These are phyloP conservation scores for Coelopa frigida DNA, from an alignment of 1,140 invertebrate genomes.

Conservation along the genomic window DNA sequence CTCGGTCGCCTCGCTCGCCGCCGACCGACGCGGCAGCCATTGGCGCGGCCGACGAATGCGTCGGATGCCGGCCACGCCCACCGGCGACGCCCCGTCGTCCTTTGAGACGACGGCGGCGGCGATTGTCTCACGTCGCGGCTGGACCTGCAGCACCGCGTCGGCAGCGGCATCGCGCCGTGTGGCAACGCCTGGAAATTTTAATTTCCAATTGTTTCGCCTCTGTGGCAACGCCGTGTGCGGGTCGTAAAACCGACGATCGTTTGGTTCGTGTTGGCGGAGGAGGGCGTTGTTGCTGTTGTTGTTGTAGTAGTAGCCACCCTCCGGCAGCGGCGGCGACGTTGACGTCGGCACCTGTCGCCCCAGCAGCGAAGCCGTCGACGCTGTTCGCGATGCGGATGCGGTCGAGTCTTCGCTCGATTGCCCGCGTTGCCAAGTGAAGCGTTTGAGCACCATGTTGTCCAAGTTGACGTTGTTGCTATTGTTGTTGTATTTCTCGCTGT, in stretches of 20 bases:
- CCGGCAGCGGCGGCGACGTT: too few relatives aligned
- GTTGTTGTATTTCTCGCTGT: conserved; percentile 1
- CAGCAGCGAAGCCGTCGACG: conserved; percentile 7
- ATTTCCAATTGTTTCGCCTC: not conserved
- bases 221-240: not conserved
- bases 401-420: conserved; percentile 1
- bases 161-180: not conserved
- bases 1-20: not conserved
- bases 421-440: not conserved
- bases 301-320: too few relatives aligned
- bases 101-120: not conserved
- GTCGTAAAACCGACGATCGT: too few relatives aligned
- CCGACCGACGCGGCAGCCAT: conserved; percentile 18
- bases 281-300: not conserved
- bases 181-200: not conserved
- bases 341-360: too few relatives aligned
- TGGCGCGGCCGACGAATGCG: conserved; percentile 34
- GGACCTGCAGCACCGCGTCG: not conserved
- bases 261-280: not conserved
- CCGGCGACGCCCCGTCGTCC: not conserved
- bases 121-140: not conserved
- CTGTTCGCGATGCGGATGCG: not conserved
- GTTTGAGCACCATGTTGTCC: conserved; percentile 10
- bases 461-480: conserved; percentile 5
- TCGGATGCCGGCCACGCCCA: conserved; percentile 18